phyloP scores from a whole-genome alignment of 2,797 vertebrate genomes.

The Sebastes dallii region DNA sequence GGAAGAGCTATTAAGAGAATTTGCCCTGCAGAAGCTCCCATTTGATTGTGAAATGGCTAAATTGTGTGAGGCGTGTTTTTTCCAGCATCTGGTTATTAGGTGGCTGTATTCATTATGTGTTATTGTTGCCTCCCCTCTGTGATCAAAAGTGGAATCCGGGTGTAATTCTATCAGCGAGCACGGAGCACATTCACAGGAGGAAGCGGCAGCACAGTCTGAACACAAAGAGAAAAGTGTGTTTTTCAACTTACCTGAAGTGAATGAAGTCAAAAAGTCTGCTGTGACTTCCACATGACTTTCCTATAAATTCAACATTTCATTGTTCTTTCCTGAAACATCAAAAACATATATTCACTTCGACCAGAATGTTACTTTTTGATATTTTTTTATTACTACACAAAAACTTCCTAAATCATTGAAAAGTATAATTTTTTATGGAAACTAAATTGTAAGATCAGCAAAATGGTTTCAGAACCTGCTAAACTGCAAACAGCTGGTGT shows the following conservation, averaged over 20 bases:
- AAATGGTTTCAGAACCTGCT: neutral
- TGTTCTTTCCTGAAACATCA: neutral
- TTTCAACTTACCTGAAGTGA: neutral
- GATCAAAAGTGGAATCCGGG: constrained; percentile 56
- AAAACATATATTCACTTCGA: neutral
- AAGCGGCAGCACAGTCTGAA: neutral
- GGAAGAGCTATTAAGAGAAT: constrained; percentile 46
- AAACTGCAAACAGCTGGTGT: neutral
- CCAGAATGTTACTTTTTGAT: neutral
- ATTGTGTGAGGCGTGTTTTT: constrained; percentile 54
- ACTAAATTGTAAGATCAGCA: too few species aligned
- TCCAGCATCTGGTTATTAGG: constrained; percentile 61
- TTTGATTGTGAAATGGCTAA: constrained; percentile 59
- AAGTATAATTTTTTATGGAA: neutral
- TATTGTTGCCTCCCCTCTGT: constrained; percentile 61
- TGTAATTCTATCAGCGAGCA: constrained; percentile 41
- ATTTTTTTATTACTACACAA: neutral
- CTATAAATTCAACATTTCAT: neutral
- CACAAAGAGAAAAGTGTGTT: neutral
- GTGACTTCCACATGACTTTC: neutral
- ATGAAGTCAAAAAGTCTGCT: neutral
- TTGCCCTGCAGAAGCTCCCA: constrained; percentile 58
- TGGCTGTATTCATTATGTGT: constrained; percentile 55
- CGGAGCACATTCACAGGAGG: constrained; percentile 9
- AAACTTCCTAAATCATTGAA: neutral